Evolutionary conservation across 2,888 invertebrate species (phyloP).

Genomic region (Acrobasis suavella): DNA sequence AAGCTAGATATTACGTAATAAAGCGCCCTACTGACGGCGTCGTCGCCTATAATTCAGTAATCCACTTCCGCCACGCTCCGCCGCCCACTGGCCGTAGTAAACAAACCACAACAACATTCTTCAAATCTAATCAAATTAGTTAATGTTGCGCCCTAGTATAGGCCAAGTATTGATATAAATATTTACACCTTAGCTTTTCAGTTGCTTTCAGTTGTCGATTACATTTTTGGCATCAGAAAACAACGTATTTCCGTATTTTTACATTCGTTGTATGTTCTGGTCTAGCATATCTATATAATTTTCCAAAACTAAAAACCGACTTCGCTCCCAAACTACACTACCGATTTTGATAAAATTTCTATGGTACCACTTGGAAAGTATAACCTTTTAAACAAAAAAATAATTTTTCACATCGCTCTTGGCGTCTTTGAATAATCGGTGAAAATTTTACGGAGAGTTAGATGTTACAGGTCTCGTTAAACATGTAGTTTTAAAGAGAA

Average conservation of each 20-base stretch:
- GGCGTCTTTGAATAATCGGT: no score
- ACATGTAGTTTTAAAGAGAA: no score
- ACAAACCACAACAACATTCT: slow-evolving; percentile 54
- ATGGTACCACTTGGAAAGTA: no score
- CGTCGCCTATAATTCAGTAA: slow-evolving; percentile 45
- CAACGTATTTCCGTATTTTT: not conserved
- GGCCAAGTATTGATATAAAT: slow-evolving; percentile 21
- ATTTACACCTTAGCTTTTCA: slow-evolving; percentile 5
- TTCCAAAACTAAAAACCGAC: no score
- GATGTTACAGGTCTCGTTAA: no score
- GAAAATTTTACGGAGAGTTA: no score
- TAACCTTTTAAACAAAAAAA: no score
- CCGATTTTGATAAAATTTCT: no score
- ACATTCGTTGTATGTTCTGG: not conserved
- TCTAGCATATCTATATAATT: no score
- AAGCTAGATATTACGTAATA: slow-evolving; percentile 29
- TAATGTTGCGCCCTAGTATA: slow-evolving; percentile 31
- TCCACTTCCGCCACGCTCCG: slow-evolving; percentile 50
- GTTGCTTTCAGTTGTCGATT: slow-evolving; percentile 7
- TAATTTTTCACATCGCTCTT: no score
- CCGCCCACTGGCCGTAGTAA: slow-evolving; percentile 55
- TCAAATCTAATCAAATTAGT: slow-evolving; percentile 32
- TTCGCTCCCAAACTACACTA: no score
- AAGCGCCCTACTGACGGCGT: slow-evolving; percentile 38
- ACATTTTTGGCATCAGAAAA: not conserved